These are phyloP conservation scores for Saccostrea glomerata DNA, from an alignment of 1,140 invertebrate species.

Conservation along the genomic window DNA sequence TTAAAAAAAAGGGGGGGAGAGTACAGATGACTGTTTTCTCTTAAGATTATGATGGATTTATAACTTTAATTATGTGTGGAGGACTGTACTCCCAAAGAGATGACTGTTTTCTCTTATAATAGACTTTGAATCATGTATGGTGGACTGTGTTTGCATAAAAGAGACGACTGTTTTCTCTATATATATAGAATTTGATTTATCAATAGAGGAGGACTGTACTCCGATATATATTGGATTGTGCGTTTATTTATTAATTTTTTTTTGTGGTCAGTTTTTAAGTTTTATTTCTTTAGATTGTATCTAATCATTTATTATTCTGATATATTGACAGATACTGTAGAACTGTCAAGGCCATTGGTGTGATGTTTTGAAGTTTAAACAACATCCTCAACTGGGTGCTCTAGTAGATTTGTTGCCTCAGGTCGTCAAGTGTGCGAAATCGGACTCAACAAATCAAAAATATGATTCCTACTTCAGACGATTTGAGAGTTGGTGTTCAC, in stretches of 20 bases:
- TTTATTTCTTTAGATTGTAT: neutral
- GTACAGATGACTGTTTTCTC: no score
- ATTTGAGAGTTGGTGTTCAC: slow-evolving; percentile 39
- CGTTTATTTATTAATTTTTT: no score
- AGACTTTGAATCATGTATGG: neutral
- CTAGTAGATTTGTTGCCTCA: neutral
- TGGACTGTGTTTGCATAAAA: neutral
- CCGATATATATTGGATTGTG: neutral
- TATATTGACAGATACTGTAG: neutral
- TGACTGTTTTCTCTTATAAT: slow-evolving; percentile 22
- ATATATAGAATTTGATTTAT: neutral
- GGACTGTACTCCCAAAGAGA: neutral
- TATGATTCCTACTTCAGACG: slow-evolving; percentile 47
- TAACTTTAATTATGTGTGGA: neutral
- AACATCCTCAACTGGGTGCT: neutral
- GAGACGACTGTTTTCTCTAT: neutral
- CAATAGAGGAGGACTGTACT: neutral
- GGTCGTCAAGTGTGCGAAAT: neutral
- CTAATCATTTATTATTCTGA: slow-evolving; percentile 19
- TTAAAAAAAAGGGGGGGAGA: no score
- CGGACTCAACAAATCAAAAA: slow-evolving; percentile 7
- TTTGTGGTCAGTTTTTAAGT: neutral
- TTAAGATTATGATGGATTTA: neutral
- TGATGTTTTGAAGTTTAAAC: slow-evolving; percentile 4
- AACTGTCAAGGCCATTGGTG: neutral